Evolutionary conservation across 2,113 vertebrate genomes (phyloP), one percentile per base, ranked within the genome.

Genomic region (Rhea pennata): DNA sequence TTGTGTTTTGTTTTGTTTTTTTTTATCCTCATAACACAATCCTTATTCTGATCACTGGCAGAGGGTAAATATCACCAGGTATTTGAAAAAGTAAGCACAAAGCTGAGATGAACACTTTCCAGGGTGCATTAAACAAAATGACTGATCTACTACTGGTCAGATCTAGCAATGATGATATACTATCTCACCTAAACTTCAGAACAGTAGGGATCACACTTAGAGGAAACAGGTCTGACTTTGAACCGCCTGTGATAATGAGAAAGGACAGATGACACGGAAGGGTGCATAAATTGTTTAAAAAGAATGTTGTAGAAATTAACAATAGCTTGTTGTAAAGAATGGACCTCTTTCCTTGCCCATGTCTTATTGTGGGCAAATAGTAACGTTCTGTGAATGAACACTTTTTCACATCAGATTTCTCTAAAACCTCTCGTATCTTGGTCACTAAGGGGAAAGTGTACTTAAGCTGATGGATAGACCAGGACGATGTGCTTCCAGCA

Each of bases 91-190:
- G 46, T 17, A 19, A 7, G 46, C 16, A 48, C 46, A 48, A 17
- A 48, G 19, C 46, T 44, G 19, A 15, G 50, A 29, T 15, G 10
- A 3, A 2, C 56, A 54, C 53, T 40, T 78, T 48, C 33, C 10
- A 97, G 87, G 98, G 96, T 74, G 92, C 98, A 88, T 96, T 98
- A 88, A 97, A 94, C 23, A 96, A 98, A 1, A 95, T 99, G 90
- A 93, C 95, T 61, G 97, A 88, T 88, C 79, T 99, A 46, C 97
- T 98, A 5, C 93, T 99, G 74, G 95, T 98, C 54, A 98, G 98
- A 92, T 98, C 98, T 21, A 97, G 98, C 2, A 99, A 96, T 17
- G 97, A 89, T 53, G 97, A 85, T 17, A 48, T 19, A 44, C 96
- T 98, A 64, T 98, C 97, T 2, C 58, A 29, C 7, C 17, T 76